Evolutionary conservation across 2,113 vertebrate species (phyloP), one percentile per base, ranked within the genome.

Genomic region (Macrotus californicus): DNA sequence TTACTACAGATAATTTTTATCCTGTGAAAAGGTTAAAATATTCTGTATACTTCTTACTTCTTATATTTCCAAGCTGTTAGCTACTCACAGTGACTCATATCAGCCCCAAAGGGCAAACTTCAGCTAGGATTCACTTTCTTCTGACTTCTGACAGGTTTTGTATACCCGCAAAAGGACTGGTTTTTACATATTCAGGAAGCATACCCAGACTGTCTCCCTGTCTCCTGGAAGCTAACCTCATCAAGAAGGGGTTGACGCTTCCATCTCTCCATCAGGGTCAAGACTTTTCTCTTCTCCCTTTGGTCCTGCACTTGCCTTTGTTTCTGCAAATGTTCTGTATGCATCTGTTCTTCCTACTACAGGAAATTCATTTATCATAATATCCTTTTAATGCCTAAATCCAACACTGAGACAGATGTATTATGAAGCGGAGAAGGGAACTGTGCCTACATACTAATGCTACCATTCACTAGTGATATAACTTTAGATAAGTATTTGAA

Each of bases 71-170:
- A 89, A 61, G 29, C 64, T 88, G 21, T 92, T 90, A 72, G n/a
- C 50, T 92, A 31, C 83, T 72, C 56, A 79, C 54, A 80, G 3
- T 31, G 72, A 94, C 83, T 88, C 84, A 54, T 26, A 46, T 85
- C 66, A 85, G 22, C n/a, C 48, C n/a, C 36, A 94, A 94, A 96
- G 93, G 73, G 48, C 95, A 96, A 85, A 81, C 36, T 91, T 95
- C 64, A 96, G 54, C 81, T 34, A 5, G 72, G 66, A 92, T 66
- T 91, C 93, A 19, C 81, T 73, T 6, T 80, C 93, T 87, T 77
- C 43, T 85, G 18, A 73, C 93, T 93, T 66, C 48, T 93, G 87
- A 88, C 61, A 95, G 76, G 24, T 19, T 89, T 46, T 36, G 89
- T 80, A 81, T 87, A 46, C 84, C 36, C 8, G n/a, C 66, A 43